phyloP scores from a whole-genome alignment of 2,113 vertebrate species.

The Chlorocebus sabaeus region DNA sequence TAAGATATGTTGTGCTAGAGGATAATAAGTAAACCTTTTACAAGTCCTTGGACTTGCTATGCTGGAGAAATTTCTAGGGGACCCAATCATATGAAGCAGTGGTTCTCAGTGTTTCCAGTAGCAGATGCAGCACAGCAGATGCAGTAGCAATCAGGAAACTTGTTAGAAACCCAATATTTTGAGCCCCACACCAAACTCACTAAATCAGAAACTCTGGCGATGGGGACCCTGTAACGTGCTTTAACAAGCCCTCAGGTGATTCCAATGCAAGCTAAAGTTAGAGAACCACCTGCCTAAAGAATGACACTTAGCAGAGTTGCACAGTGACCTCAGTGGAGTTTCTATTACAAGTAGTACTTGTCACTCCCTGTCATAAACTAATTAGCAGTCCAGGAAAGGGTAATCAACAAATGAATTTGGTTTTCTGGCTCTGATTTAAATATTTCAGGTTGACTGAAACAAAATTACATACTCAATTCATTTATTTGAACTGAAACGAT shows the following conservation, averaged over 20 bases:
- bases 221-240: neutral
- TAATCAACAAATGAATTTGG: neutral
- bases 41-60: neutral
- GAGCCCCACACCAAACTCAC: neutral
- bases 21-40: neutral
- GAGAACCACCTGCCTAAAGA: neutral
- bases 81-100: neutral
- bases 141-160: neutral
- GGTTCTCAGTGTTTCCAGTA: neutral
- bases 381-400: neutral
- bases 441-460: neutral
- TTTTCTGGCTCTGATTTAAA: neutral
- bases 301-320: neutral
- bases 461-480: neutral
- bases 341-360: neutral
- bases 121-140: neutral
- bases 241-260: neutral
- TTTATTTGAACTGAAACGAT: neutral
- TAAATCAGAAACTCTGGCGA: neutral
- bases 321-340: neutral
- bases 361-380: neutral
- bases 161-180: neutral
- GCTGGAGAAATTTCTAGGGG: neutral
- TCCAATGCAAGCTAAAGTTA: neutral
- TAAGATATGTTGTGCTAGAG: neutral